Evolutionary conservation across 2,888 invertebrate genomes (phyloP).

Genomic region (Hemaris fuciformis): DNA sequence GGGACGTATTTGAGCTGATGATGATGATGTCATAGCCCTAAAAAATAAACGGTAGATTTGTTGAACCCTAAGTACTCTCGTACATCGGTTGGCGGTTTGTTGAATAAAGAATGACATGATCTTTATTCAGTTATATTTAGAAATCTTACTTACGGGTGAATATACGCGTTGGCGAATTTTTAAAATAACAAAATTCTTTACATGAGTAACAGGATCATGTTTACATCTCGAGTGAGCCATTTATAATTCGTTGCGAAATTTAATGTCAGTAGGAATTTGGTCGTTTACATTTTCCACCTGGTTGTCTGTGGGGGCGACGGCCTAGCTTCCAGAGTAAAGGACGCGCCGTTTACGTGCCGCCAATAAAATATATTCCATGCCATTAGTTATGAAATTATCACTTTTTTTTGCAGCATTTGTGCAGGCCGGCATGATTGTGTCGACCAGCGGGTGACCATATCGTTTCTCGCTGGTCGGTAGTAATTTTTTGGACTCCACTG

Average conservation of each 20-base stretch:
- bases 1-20: too few species aligned
- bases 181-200: constrained; percentile 7
- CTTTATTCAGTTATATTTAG: not conserved
- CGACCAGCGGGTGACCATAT: too few species aligned
- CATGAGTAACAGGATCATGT: not conserved
- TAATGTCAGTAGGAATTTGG: not conserved
- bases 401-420: too few species aligned
- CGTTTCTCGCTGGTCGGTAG: too few species aligned
- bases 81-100: not conserved
- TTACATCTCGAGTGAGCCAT: not conserved
- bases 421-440: too few species aligned
- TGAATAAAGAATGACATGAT: not conserved
- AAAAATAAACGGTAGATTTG: not conserved
- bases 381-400: too few species aligned
- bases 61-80: not conserved
- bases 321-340: not conserved
- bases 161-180: not conserved
- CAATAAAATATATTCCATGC: not conserved
- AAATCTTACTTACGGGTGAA: constrained; percentile 5
- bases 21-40: not conserved
- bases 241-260: not conserved
- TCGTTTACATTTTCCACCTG: not conserved
- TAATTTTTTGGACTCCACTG: too few species aligned
- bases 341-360: not conserved
- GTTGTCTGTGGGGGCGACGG: not conserved